Evolutionary conservation across 2,113 vertebrate genomes (phyloP).

Genomic region (Pipra filicauda): DNA sequence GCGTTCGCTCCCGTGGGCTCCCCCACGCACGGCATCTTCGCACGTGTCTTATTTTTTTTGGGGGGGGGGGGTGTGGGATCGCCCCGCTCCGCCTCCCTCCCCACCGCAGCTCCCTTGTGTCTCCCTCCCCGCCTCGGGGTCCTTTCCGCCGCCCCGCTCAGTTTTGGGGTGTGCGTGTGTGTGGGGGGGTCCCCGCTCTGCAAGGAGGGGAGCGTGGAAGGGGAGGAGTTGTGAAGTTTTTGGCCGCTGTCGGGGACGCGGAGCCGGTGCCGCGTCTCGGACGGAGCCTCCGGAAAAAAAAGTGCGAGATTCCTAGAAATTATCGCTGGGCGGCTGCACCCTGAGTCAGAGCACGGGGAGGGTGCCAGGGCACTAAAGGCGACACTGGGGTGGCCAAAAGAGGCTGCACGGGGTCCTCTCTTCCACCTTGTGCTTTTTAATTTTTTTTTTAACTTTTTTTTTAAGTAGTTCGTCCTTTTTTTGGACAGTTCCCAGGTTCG

Average conservation of each 20-base stretch:
- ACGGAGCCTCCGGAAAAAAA: not conserved
- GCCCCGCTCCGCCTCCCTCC: not conserved
- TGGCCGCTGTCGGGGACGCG: not conserved
- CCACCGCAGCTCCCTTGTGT: fast-evolving
- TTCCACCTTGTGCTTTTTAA: not conserved
- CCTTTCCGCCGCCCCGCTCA: not conserved
- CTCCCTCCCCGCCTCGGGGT: not conserved
- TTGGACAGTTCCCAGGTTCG: not conserved
- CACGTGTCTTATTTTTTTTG: not conserved
- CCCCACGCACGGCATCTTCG: not conserved
- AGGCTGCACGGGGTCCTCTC: not conserved
- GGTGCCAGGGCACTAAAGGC: not conserved
- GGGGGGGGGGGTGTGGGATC: not conserved
- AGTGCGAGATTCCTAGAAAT: constrained; percentile 42
- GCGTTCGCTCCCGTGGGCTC: not conserved
- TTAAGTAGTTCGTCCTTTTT: not conserved
- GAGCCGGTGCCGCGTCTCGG: not conserved
- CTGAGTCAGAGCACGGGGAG: not conserved
- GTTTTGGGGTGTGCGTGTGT: not conserved
- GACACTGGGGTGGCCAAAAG: not conserved
- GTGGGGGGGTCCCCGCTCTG: not conserved
- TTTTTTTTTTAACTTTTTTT: not conserved
- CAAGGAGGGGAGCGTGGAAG: not conserved
- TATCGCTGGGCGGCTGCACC: not conserved
- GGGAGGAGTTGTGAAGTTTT: constrained; percentile 1